Evolutionary conservation across 2,797 vertebrate species (phyloP).

Genomic region (Acropternis orthonyx): DNA sequence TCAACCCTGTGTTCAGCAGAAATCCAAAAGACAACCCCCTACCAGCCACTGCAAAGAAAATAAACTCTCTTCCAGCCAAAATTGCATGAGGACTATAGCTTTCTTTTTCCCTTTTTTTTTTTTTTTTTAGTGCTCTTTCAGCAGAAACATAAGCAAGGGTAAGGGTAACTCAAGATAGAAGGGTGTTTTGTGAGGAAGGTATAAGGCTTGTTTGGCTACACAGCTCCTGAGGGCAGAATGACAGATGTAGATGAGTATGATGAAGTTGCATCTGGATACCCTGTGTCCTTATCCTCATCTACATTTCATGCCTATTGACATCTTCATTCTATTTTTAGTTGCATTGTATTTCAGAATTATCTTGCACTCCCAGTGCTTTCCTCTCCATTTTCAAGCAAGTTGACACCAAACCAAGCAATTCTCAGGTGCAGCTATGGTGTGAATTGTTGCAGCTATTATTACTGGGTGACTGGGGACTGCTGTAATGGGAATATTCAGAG

Average conservation of each 20-base stretch:
- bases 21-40: neutral
- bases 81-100: neutral
- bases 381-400: neutral
- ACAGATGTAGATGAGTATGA: neutral
- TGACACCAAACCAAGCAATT: neutral
- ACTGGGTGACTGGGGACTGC: neutral
- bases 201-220: neutral
- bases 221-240: neutral
- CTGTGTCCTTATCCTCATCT: neutral
- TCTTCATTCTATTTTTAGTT: neutral
- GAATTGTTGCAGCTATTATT: neutral
- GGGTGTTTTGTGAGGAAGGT: neutral
- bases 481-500: neutral
- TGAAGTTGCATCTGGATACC: neutral
- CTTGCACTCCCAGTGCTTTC: neutral
- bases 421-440: neutral
- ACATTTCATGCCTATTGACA: neutral
- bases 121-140: neutral
- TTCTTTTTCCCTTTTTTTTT: too few species aligned
- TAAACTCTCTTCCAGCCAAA: neutral
- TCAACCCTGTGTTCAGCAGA: neutral
- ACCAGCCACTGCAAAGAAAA: neutral
- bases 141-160: neutral
- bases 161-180: neutral
- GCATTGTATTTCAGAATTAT: neutral